These are phyloP conservation scores for Pachypeltis micranthus DNA, from an alignment of 1,140 invertebrate species.

Conservation along the genomic window DNA sequence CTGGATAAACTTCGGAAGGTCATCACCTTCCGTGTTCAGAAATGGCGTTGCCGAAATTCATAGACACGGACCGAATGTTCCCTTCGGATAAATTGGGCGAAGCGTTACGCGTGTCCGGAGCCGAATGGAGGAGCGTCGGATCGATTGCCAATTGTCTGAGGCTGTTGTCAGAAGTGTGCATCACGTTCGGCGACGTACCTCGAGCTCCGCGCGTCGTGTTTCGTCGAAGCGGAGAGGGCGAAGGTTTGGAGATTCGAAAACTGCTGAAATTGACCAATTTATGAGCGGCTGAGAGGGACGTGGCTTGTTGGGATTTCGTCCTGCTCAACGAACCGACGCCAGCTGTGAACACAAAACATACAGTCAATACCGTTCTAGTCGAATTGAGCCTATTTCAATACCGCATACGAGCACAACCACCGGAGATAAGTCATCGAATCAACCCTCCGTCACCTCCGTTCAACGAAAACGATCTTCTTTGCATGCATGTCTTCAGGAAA, in stretches of 20 bases:
- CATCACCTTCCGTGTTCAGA: neutral
- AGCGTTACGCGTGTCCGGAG: conserved; percentile 19
- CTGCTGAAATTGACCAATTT: conserved; percentile 29
- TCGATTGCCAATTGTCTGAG: conserved; percentile 23
- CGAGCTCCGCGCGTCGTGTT: conserved; percentile 19
- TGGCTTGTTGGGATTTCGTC: conserved; percentile 27
- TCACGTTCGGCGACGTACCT: conserved; percentile 15
- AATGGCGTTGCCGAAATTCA: conserved; percentile 23
- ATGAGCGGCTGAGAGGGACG: conserved; percentile 18
- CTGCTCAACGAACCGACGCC: conserved; percentile 20
- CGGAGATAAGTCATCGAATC: no score
- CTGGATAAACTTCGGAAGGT: no score
- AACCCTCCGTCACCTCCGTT: no score
- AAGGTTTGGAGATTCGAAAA: conserved; percentile 26
- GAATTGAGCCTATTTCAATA: no score
- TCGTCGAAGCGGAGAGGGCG: conserved; percentile 19
- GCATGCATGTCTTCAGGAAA: no score
- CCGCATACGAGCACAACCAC: no score
- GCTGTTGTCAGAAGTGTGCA: conserved; percentile 3
- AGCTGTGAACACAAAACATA: neutral
- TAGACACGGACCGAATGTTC: conserved; percentile 23
- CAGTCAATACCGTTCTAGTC: no score
- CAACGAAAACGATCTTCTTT: no score
- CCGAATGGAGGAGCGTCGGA: conserved; percentile 23
- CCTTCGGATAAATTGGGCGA: conserved; percentile 19